These are phyloP conservation scores for Brachypteracias leptosomus DNA, from an alignment of 2,113 vertebrate genomes.

Conservation along the genomic window DNA sequence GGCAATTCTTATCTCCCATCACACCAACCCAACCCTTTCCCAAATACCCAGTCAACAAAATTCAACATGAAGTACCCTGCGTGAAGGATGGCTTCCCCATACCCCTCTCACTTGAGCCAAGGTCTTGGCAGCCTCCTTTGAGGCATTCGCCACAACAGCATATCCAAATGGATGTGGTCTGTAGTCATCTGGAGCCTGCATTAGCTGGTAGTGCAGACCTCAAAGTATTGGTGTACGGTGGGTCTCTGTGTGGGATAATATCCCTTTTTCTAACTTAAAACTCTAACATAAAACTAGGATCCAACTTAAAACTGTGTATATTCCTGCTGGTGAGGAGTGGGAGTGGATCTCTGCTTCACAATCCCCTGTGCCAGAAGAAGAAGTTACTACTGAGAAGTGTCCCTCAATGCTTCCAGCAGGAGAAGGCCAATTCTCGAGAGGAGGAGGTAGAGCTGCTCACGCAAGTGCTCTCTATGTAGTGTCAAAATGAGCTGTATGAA, in stretches of 20 bases:
- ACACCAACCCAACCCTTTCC: not conserved
- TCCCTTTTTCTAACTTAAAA: not conserved
- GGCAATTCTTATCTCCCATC: not conserved
- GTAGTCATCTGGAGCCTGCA: not conserved
- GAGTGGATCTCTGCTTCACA: not conserved
- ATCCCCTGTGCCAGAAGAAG: not conserved
- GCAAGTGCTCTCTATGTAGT: not conserved
- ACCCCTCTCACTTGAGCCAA: not conserved
- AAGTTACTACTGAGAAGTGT: not conserved
- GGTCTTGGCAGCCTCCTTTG: not conserved
- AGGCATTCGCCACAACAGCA: not conserved
- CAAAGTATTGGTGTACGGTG: rapidly evolving
- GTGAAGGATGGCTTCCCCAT: not conserved
- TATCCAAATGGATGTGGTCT: not conserved
- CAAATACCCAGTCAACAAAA: not conserved
- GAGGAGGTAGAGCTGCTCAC: not conserved
- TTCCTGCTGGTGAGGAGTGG: not conserved
- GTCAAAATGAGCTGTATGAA: not conserved
- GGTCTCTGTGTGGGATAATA: not conserved
- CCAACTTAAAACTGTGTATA: not conserved
- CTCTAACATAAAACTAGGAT: not conserved
- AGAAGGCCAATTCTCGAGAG: not conserved
- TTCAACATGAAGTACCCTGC: not conserved
- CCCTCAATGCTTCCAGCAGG: not conserved
- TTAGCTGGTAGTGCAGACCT: not conserved